Evolutionary conservation across 2,113 vertebrate genomes (phyloP).

Genomic region (Motacilla alba): DNA sequence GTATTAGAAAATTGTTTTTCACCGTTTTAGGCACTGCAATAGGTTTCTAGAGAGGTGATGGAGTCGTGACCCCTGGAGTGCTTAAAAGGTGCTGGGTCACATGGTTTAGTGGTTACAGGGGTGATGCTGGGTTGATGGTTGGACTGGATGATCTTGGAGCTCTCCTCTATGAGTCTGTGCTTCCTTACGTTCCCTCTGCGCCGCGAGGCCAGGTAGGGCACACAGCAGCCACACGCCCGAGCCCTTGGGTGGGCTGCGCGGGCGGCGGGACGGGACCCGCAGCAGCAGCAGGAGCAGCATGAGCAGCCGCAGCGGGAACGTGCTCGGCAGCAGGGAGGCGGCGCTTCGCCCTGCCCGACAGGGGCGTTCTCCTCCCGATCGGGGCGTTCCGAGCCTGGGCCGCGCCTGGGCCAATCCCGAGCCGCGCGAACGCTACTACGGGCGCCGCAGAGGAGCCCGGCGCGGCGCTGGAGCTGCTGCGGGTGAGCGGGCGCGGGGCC

Average conservation of each 20-base stretch:
- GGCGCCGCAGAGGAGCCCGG: neutral
- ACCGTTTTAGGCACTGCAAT: neutral
- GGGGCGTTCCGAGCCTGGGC: no score
- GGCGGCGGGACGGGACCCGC: neutral
- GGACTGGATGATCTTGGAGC: no score
- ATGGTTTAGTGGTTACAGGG: neutral
- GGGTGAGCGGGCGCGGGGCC: neutral
- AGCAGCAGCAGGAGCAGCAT: no score
- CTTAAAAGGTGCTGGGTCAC: neutral
- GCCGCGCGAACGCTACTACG: accelerated
- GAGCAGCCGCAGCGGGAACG: neutral
- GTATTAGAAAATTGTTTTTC: neutral
- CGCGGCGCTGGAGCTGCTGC: neutral
- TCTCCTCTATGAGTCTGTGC: neutral
- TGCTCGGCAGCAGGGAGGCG: neutral
- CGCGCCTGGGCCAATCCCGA: no score
- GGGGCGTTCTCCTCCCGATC: no score
- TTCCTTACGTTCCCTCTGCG: neutral
- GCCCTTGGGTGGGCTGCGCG: neutral
- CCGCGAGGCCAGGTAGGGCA: neutral
- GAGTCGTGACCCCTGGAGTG: neutral
- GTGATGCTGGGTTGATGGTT: neutral
- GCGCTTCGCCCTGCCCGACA: neutral
- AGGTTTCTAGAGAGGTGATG: neutral
- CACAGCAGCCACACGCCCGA: neutral